Evolutionary conservation across 1,140 invertebrate species (phyloP).

Genomic region (Papilio glaucus): DNA sequence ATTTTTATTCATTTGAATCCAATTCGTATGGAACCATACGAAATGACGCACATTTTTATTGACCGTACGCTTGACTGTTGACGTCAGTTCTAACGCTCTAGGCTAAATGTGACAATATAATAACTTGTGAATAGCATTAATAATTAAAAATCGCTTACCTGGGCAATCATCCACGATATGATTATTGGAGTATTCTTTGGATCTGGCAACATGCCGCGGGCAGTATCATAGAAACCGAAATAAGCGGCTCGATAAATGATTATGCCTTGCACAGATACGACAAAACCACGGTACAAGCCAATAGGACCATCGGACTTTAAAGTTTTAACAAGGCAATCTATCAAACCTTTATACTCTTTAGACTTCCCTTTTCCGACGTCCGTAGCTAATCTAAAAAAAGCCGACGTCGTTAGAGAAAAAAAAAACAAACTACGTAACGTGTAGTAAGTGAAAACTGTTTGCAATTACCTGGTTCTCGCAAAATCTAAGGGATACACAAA

Average conservation of each 20-base stretch:
- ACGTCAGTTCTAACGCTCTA: no score
- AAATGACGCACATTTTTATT: no score
- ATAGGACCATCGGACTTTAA: constrained; percentile 91
- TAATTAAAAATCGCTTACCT: constrained; percentile 79
- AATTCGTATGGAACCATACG: no score
- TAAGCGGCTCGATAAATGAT: constrained; percentile 95
- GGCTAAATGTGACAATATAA: no score
- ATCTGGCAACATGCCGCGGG: constrained; percentile 94
- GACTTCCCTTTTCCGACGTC: constrained; percentile 91
- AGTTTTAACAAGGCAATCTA: constrained; percentile 93
- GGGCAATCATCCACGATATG: constrained; percentile 92
- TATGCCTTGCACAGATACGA: constrained; percentile 95
- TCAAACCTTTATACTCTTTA: constrained; percentile 93
- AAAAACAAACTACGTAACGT: neutral
- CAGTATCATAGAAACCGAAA: constrained; percentile 97
- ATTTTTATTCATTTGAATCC: no score
- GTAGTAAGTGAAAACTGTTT: neutral
- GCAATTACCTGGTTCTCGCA: constrained; percentile 92
- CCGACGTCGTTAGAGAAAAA: constrained; percentile 16
- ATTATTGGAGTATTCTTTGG: constrained; percentile 91
- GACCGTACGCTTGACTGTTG: no score
- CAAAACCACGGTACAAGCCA: constrained; percentile 95
- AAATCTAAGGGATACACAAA: constrained; percentile 98
- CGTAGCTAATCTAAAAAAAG: constrained; percentile 87
- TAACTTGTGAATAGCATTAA: neutral